Evolutionary conservation across 2,888 invertebrate genomes (phyloP).

Genomic region (Caenorhabditis macrosperma): DNA sequence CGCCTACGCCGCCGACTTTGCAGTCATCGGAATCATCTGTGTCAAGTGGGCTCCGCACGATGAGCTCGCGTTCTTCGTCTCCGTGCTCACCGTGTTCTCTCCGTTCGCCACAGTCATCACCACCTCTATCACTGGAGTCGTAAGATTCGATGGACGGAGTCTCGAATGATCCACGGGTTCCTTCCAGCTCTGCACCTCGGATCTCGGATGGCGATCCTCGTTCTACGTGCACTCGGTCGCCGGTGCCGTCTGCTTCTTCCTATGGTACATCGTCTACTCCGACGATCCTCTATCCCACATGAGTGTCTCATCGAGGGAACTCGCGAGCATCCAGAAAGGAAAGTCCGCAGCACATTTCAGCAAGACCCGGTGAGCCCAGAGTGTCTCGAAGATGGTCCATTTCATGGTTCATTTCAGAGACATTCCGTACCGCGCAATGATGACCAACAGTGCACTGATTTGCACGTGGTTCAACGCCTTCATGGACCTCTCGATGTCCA

Average conservation of each 20-base stretch:
- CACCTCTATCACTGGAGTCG: conserved; percentile 35
- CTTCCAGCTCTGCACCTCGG: conserved; percentile 49
- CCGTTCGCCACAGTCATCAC: conserved; percentile 47
- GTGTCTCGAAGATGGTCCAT: not conserved
- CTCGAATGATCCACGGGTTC: too few relatives aligned
- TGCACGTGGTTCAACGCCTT: conserved; percentile 59
- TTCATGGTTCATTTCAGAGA: conserved; percentile 13
- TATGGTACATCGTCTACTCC: conserved; percentile 47
- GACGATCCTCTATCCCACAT: conserved; percentile 43
- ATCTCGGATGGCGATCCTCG: conserved; percentile 47
- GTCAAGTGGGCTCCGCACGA: conserved; percentile 58
- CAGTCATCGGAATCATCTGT: conserved; percentile 56
- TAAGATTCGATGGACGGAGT: too few relatives aligned
- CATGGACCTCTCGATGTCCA: conserved; percentile 53
- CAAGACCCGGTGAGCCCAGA: conserved; percentile 3
- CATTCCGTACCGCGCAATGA: conserved; percentile 33
- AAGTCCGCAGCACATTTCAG: conserved; percentile 49
- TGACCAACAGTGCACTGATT: conserved; percentile 36
- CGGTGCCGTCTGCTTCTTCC: conserved; percentile 34
- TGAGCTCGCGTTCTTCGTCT: conserved; percentile 49
- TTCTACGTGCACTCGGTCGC: conserved; percentile 52
- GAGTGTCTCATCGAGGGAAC: conserved; percentile 27
- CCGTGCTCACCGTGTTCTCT: conserved; percentile 51
- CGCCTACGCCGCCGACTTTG: conserved; percentile 57
- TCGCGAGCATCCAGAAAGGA: conserved; percentile 33